phyloP scores from a whole-genome alignment of 2,797 vertebrate genomes.

The Lepus oiostolus region DNA sequence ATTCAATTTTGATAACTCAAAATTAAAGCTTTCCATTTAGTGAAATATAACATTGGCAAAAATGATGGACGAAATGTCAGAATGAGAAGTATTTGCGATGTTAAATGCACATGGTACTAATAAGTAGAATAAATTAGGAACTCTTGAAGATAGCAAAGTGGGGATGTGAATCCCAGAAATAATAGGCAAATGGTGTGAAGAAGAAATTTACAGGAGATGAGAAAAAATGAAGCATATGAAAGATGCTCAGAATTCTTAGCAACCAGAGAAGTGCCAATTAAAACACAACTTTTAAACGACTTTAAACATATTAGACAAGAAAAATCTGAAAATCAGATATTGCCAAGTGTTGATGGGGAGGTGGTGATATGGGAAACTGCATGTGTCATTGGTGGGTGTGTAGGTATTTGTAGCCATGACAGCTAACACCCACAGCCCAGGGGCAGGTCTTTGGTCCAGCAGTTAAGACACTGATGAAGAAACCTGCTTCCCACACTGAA shows the following conservation, averaged over 20 bases:
- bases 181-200: conserved; percentile 28
- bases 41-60: not conserved
- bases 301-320: conserved; percentile 3
- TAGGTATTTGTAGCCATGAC: not conserved
- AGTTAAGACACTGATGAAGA: no score
- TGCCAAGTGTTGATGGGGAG: not conserved
- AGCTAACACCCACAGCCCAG: not conserved
- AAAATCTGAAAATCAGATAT: conserved; percentile 11
- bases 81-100: conserved; percentile 47
- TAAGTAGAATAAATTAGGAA: not conserved
- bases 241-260: conserved; percentile 24
- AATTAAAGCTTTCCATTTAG: conserved; percentile 35
- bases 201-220: not conserved
- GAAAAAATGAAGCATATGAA: not conserved
- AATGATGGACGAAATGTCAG: not conserved
- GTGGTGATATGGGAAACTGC: not conserved
- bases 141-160: conserved; percentile 7
- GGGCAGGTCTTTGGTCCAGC: no score
- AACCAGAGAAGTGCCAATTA: conserved; percentile 38
- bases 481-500: no score
- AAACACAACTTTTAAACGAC: conserved; percentile 30
- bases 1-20: not conserved
- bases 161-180: not conserved
- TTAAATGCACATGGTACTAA: conserved; percentile 20
- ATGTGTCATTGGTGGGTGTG: not conserved